These are phyloP conservation scores for Dicentrarchus labrax DNA, from an alignment of 2,113 vertebrate species.

Conservation along the genomic window DNA sequence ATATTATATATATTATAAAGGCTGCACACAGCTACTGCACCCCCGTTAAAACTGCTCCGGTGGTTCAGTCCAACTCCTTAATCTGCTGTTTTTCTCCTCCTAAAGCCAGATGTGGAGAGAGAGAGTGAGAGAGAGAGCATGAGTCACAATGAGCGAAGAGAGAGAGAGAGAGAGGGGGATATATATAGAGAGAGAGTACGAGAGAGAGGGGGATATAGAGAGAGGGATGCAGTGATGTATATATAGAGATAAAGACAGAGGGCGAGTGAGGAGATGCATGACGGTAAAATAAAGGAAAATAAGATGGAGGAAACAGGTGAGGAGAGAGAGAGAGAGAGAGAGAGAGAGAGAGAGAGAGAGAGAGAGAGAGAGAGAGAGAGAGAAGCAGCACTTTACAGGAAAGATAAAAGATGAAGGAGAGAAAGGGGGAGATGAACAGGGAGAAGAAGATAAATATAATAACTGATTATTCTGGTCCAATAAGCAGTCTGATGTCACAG, in stretches of 20 bases:
- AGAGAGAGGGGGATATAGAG: background rate
- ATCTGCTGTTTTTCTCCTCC: constrained; percentile 74
- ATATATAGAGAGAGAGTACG: constrained; percentile 33
- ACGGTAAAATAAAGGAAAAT: background rate
- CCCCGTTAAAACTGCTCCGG: accelerated
- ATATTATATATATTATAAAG: too few relatives aligned
- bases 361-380: too few relatives aligned
- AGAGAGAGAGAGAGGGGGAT: constrained; percentile 36
- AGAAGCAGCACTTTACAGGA: too few relatives aligned
- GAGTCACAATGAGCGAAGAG: background rate
- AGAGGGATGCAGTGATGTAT: constrained; percentile 7
- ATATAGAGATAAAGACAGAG: background rate
- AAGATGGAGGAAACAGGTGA: too few relatives aligned
- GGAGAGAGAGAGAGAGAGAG: too few relatives aligned
- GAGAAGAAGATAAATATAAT: too few relatives aligned
- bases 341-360: too few relatives aligned
- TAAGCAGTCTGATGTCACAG: too few relatives aligned
- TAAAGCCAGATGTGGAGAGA: constrained; percentile 74
- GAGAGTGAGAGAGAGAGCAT: constrained; percentile 37
- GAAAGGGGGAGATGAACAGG: too few relatives aligned
- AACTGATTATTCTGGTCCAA: too few relatives aligned
- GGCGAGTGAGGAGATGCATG: constrained; percentile 7
- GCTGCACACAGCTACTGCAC: accelerated
- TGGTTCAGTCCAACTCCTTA: constrained; percentile 60
- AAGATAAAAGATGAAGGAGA: too few relatives aligned